phyloP scores from a whole-genome alignment of 2,797 vertebrate species.

The Centroberyx gerrardi region DNA sequence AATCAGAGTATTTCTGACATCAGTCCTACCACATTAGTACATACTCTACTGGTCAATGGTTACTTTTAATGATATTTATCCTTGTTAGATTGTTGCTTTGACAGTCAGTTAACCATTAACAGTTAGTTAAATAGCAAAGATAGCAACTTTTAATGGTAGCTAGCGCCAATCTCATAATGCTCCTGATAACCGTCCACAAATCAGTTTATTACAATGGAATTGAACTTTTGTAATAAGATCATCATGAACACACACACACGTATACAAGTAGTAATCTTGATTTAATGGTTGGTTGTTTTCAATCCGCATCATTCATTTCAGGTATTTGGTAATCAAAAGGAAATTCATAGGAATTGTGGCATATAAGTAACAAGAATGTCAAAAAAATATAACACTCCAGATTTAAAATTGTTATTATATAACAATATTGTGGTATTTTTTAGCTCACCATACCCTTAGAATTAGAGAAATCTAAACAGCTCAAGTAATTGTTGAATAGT shows the following conservation, averaged over 20 bases:
- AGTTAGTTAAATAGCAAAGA: too few species aligned
- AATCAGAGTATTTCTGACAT: neutral
- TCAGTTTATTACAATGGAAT: neutral
- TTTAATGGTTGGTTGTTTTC: conserved; percentile 76
- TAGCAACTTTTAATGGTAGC: too few species aligned
- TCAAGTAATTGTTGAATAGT: conserved; percentile 73
- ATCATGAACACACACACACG: conserved; percentile 52
- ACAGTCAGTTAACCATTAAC: too few species aligned
- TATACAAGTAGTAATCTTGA: conserved; percentile 60
- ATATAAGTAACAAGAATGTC: conserved; percentile 55
- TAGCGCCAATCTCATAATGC: neutral
- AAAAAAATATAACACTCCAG: conserved; percentile 62
- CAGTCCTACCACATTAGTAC: too few species aligned
- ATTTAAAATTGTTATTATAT: conserved; percentile 54
- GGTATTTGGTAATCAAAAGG: conserved; percentile 74
- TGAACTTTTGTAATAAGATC: neutral
- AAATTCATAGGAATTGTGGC: conserved; percentile 53
- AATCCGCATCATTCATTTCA: conserved; percentile 64
- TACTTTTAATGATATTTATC: too few species aligned
- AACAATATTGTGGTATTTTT: conserved; percentile 49
- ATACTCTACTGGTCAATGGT: too few species aligned
- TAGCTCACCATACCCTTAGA: conserved; percentile 47
- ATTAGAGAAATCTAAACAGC: conserved; percentile 72
- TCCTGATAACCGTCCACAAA: neutral
- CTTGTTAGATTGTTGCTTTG: neutral